Base-by-base conservation (phyloP, 2,113 vertebrate genomes). In the Oophaga pumilio region DNA sequence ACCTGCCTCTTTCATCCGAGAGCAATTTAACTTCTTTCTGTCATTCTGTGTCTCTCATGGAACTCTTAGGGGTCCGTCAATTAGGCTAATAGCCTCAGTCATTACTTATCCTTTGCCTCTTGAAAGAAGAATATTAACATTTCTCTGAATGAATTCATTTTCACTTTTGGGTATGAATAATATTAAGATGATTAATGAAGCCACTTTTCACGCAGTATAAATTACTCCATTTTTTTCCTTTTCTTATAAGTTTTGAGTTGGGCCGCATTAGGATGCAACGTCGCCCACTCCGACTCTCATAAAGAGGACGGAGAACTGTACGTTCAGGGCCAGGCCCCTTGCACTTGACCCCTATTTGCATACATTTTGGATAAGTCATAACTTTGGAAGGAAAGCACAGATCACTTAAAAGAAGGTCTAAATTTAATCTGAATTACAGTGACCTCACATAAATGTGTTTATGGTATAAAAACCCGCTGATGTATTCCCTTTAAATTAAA, bases 51-150 rank as follows among this genome's bases (percentile, higher is more conserved):
- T 62, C 57, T 33, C 57, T 81, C 9, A 22, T 43, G 78, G 8
- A 62, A 11, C 56, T 82, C 60, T 52, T 62, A 60, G 78, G 56
- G 56, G 56, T 81, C 56, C 57, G 26, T 59, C 56, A 81, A 81
- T 81, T 60, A 81, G 56, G 78, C 56, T 20, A 59, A 81, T 26
- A 60, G 78, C 78, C 57, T 62, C 56, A 62, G 78, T 81, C 53
- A 81, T 59, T 33, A 60, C 28, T 81, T 59, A 33, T 81, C 24
- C 78, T 43, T 68, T 52, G 60, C 81, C 24, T 50, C 81, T 43
- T 60, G 56, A 81, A 62, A 81, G 24, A 43, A 22, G 52, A 33
- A 81, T 62, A 81, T 78, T 78, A 78, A 78, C 50, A 81, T 81
- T 20, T 62, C 52, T 62, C 24, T 12, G 57, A 62, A 81, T 57